These are phyloP conservation scores for Lepus americanus DNA, from an alignment of 2,113 vertebrate genomes.

Conservation along the genomic window DNA sequence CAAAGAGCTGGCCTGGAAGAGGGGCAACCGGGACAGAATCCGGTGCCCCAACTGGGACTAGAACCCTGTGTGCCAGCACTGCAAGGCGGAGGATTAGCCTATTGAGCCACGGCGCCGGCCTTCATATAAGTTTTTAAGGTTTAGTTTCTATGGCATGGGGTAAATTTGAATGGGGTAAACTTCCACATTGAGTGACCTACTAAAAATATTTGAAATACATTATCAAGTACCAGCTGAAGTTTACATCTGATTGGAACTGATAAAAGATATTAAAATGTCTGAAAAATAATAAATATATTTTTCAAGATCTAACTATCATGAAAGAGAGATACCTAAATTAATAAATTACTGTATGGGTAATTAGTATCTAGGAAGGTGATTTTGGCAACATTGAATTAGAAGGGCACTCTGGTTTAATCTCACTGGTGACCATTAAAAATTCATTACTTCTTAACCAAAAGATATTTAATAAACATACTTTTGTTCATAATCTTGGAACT, in stretches of 20 bases:
- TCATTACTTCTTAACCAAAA: background rate
- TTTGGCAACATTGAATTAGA: background rate
- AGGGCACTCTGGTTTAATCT: slow-evolving; percentile 7
- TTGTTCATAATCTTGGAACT: background rate
- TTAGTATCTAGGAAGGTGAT: background rate
- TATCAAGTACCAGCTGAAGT: background rate
- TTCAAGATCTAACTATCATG: background rate
- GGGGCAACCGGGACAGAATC: too few relatives aligned
- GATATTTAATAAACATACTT: background rate
- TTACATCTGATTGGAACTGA: background rate
- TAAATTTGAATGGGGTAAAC: background rate
- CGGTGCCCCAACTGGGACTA: too few relatives aligned
- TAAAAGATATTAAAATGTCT: background rate
- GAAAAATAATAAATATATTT: background rate
- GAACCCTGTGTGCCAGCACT: too few relatives aligned
- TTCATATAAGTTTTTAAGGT: background rate
- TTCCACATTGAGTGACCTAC: background rate
- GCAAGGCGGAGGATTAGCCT: too few relatives aligned
- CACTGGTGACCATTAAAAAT: background rate
- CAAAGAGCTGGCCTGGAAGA: too few relatives aligned
- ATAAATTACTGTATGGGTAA: background rate
- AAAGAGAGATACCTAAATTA: background rate
- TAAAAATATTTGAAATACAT: slow-evolving; percentile 31
- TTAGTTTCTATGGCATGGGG: background rate
- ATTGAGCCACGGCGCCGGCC: too few relatives aligned